phyloP scores from a whole-genome alignment of 2,797 vertebrate genomes.

The Okamejei kenojei region DNA sequence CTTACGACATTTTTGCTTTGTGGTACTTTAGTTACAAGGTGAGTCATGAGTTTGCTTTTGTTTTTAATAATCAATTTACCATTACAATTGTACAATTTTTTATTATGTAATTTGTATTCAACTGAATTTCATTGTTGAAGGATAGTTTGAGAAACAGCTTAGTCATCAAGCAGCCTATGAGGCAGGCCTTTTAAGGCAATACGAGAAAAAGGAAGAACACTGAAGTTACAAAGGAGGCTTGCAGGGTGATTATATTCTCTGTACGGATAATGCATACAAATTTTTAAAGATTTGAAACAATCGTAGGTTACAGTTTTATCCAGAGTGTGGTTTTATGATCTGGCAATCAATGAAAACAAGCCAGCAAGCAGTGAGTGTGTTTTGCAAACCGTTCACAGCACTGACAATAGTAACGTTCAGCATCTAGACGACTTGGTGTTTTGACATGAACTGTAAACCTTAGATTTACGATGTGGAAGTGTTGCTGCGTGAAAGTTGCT shows the following conservation, averaged over 20 bases:
- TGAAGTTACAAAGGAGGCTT: background rate
- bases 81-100: background rate
- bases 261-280: background rate
- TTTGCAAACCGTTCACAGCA: background rate
- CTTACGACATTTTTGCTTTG: background rate
- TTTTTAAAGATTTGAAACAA: background rate
- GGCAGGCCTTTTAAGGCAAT: background rate
- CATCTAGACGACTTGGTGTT: background rate
- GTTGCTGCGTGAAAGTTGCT: background rate
- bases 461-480: background rate
- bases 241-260: background rate
- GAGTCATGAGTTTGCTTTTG: background rate
- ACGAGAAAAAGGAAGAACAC: background rate
- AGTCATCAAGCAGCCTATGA: background rate
- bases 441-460: background rate
- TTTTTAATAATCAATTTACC: background rate
- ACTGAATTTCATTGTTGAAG: background rate
- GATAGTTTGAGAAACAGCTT: background rate
- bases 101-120: background rate
- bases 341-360: constrained; percentile 6
- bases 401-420: constrained; percentile 8
- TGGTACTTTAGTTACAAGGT: background rate
- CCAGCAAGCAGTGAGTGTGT: background rate
- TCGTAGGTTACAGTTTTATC: background rate
- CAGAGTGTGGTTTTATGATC: constrained; percentile 1